These are phyloP conservation scores for Archips crataeganus DNA, from an alignment of 2,888 invertebrate genomes.

Conservation along the genomic window DNA sequence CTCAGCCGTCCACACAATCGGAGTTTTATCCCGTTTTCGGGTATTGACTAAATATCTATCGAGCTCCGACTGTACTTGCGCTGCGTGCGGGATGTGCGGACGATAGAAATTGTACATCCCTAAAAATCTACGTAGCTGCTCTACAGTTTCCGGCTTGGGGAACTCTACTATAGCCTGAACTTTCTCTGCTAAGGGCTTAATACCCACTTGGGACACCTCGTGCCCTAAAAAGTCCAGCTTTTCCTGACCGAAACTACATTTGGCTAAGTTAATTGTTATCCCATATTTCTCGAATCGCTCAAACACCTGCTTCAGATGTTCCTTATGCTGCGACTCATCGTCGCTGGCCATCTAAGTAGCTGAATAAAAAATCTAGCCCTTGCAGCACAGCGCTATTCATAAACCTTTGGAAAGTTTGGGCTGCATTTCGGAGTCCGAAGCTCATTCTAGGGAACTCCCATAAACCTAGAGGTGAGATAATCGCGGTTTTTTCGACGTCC, in stretches of 20 bases:
- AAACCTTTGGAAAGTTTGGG: conserved; percentile 54
- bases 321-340: not conserved
- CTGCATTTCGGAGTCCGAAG: conserved; percentile 55
- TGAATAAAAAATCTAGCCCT: conserved; percentile 22
- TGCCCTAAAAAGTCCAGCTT: conserved; percentile 33
- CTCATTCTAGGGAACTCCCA: conserved; percentile 55
- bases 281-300: conserved; percentile 21
- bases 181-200: conserved; percentile 28
- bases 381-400: conserved; percentile 43
- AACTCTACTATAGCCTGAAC: conserved; percentile 39
- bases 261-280: conserved; percentile 41
- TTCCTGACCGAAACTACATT: conserved; percentile 37
- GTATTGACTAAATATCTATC: conserved; percentile 24
- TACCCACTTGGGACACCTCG: conserved; percentile 12
- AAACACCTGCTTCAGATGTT: conserved; percentile 11
- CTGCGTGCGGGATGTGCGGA: conserved; percentile 38
- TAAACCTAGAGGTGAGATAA: conserved; percentile 55
- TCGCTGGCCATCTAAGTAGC: conserved; percentile 32
- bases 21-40: conserved; percentile 44
- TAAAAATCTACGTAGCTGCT: conserved; percentile 43
- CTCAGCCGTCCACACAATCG: conserved; percentile 43
- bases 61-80: not conserved
- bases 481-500: conserved; percentile 61
- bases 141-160: conserved; percentile 43
- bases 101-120: conserved; percentile 48